A percentile compares a stretch with the other conserved stretches of the same genome.
These are phyloP conservation scores for Heliconius erato DNA, from an alignment of 2,888 invertebrate species.

Conservation along the genomic window DNA sequence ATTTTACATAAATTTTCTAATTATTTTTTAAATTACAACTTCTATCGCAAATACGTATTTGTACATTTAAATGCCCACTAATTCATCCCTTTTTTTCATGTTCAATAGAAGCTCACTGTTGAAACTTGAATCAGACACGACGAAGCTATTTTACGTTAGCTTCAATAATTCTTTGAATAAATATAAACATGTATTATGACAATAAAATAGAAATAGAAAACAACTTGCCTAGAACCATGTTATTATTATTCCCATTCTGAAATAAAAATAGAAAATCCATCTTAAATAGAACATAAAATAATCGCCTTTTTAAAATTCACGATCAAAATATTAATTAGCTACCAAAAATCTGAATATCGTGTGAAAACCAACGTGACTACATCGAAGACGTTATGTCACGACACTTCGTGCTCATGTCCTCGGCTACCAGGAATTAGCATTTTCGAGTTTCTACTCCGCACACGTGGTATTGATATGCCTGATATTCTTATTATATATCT, in stretches of 20 bases:
- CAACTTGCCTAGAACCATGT: no score
- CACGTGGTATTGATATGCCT: neutral
- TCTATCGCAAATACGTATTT: no score
- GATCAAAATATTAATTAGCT: slow-evolving; percentile 1
- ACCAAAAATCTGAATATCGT: slow-evolving; percentile 27
- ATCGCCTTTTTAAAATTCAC: neutral
- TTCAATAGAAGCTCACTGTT: neutral
- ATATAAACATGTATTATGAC: no score
- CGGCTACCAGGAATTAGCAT: slow-evolving; percentile 38
- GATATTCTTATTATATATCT: neutral
- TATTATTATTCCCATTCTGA: neutral
- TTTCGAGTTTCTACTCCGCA: neutral
- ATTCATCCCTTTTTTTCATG: no score
- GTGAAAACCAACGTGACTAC: slow-evolving; percentile 34
- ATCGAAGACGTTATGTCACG: slow-evolving; percentile 50
- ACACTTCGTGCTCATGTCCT: slow-evolving; percentile 52
- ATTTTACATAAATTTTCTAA: no score
- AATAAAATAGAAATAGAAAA: no score
- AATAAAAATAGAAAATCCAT: neutral
- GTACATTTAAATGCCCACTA: no score
- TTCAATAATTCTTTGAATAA: no score
- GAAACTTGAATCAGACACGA: neutral
- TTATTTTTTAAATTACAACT: no score
- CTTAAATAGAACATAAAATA: neutral
- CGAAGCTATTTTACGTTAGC: neutral